Percentiles rank a stretch among this genome's conserved stretches.
phyloP scores from a whole-genome alignment of 1,140 invertebrate genomes.

The Drosophila novamexicana region DNA sequence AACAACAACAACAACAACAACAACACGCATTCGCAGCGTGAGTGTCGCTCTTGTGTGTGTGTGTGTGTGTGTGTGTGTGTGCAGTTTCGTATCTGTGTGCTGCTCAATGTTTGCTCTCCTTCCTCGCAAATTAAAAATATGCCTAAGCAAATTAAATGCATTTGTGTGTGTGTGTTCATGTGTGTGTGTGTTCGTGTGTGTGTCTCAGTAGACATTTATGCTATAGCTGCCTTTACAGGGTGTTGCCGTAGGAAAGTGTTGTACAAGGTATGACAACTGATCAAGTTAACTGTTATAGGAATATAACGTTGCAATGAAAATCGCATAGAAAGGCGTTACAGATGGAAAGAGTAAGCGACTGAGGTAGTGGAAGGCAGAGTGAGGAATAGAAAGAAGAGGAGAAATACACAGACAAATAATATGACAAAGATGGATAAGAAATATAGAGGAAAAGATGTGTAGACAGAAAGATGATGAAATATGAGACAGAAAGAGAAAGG shows the following conservation, averaged over 20 bases:
- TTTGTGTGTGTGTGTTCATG: conserved; percentile 3
- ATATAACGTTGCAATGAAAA: too few relatives aligned
- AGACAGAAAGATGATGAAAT: background rate
- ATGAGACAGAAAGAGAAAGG: background rate
- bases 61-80: conserved; percentile 41
- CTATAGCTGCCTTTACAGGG: conserved; percentile 61
- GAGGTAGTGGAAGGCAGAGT: too few relatives aligned
- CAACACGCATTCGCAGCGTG: conserved; percentile 1
- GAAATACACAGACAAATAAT: too few relatives aligned
- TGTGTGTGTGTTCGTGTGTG: conserved; percentile 26
- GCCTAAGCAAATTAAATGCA: conserved; percentile 79
- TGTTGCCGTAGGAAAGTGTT: conserved; percentile 19
- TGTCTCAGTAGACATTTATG: conserved; percentile 53
- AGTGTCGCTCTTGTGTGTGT: conserved; percentile 34
- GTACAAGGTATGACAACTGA: background rate
- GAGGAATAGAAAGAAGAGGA: too few relatives aligned
- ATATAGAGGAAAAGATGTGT: background rate
- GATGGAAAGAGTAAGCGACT: too few relatives aligned
- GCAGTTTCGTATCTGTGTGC: conserved; percentile 35
- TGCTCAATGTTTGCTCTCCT: conserved; percentile 80
- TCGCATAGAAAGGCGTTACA: too few relatives aligned
- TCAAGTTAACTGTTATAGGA: background rate
- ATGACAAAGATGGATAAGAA: too few relatives aligned
- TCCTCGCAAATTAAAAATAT: conserved; percentile 82
- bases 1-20: conserved; percentile 4